These are phyloP conservation scores for Sussaba pulchella DNA, from an alignment of 2,888 invertebrate genomes.

Conservation along the genomic window DNA sequence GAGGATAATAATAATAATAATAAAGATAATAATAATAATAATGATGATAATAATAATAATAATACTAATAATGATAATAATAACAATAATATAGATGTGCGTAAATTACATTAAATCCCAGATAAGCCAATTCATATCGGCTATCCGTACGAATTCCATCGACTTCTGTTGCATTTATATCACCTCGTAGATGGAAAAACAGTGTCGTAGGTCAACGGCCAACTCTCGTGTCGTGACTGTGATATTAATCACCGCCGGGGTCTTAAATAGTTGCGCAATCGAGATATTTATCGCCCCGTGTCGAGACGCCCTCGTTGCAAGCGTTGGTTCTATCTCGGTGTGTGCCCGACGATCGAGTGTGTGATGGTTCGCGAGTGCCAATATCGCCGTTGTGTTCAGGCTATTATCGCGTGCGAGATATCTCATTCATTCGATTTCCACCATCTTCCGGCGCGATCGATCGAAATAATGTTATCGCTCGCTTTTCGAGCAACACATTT, in stretches of 20 bases:
- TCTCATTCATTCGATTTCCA: background rate
- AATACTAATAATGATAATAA: no score
- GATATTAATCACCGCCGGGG: conserved; percentile 65
- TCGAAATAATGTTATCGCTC: background rate
- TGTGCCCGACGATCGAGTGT: conserved; percentile 1
- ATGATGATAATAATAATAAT: no score
- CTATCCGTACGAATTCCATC: background rate
- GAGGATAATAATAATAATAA: no score
- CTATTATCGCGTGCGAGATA: background rate
- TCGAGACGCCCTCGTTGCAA: conserved; percentile 49
- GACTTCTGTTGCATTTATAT: background rate
- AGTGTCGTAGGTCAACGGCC: conserved; percentile 67
- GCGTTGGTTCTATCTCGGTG: background rate
- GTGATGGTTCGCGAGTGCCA: background rate
- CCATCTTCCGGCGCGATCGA: background rate
- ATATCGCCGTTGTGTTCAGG: background rate
- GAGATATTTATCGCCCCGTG: conserved; percentile 61
- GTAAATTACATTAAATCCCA: background rate
- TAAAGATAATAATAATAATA: no score
- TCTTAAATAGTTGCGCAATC: conserved; percentile 61
- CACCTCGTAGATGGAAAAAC: conserved; percentile 29
- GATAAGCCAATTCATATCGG: background rate
- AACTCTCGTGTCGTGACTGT: conserved; percentile 39
- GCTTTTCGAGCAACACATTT: background rate
- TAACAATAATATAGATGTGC: no score